Evolutionary conservation across 2,113 vertebrate genomes (phyloP).

Genomic region (Xerus inauris): DNA sequence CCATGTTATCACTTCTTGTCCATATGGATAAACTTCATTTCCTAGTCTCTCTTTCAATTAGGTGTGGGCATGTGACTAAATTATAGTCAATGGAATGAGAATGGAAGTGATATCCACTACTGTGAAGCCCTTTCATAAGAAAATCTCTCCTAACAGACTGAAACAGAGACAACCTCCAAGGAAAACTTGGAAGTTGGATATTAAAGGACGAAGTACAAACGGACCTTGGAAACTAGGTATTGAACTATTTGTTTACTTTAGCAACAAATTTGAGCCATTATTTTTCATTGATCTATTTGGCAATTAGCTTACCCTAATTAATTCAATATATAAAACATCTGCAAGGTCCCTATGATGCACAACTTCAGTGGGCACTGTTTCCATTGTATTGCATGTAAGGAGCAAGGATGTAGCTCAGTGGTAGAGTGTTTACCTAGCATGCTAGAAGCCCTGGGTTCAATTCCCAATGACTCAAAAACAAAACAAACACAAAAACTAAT

Average conservation of each 20-base stretch:
- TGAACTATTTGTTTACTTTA: constrained; percentile 45
- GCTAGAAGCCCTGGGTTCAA: too few relatives aligned
- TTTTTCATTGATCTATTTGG: constrained; percentile 13
- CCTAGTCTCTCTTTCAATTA: neutral
- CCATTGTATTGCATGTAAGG: neutral
- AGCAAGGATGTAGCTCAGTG: too few relatives aligned
- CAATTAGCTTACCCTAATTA: constrained; percentile 37
- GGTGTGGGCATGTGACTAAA: neutral
- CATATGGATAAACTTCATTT: neutral
- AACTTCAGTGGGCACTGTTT: neutral
- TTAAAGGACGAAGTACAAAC: neutral
- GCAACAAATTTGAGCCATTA: constrained; percentile 29
- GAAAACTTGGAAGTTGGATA: constrained; percentile 1
- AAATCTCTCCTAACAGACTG: neutral
- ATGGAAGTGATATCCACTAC: neutral
- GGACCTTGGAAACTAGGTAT: neutral
- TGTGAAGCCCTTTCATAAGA: neutral
- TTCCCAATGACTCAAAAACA: too few relatives aligned
- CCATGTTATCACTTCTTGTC: neutral
- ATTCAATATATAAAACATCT: constrained; percentile 26
- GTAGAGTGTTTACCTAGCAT: too few relatives aligned
- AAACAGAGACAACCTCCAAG: neutral
- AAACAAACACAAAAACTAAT: too few relatives aligned
- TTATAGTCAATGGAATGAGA: neutral
- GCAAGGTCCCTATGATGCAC: neutral